phyloP scores from a whole-genome alignment of 2,888 invertebrate genomes.

The Strigamia maritima region DNA sequence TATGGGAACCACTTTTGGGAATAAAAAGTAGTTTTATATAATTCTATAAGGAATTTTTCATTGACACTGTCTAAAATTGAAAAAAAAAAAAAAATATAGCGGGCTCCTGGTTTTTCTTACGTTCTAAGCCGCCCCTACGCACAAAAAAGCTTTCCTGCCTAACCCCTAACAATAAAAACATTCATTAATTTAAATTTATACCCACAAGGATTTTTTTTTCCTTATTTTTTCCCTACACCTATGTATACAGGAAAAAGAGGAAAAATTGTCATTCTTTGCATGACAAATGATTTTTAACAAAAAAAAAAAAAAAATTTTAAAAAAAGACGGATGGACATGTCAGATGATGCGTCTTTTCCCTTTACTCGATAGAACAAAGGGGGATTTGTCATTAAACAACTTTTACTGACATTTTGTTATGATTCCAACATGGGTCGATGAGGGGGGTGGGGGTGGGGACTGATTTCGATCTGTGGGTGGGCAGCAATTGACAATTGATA shows the following conservation, averaged over 20 bases:
- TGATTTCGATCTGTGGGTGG: not conserved
- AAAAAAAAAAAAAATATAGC: too few relatives aligned
- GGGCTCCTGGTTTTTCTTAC: too few relatives aligned
- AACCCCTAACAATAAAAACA: too few relatives aligned
- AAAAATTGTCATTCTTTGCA: not conserved
- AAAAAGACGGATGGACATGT: conserved; percentile 25
- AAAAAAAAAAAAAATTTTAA: too few relatives aligned
- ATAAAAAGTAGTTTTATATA: too few relatives aligned
- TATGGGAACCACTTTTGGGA: too few relatives aligned
- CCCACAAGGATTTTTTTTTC: too few relatives aligned
- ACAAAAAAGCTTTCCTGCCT: too few relatives aligned
- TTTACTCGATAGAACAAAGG: not conserved
- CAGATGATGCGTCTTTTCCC: not conserved
- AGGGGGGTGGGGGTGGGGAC: not conserved
- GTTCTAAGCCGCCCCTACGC: too few relatives aligned
- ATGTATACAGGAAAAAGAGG: not conserved
- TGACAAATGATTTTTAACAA: conserved; percentile 9
- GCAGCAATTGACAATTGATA: not conserved
- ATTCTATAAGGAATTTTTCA: too few relatives aligned
- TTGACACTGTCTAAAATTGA: too few relatives aligned
- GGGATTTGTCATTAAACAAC: not conserved
- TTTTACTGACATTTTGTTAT: not conserved
- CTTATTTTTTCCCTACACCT: not conserved
- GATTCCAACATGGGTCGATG: not conserved
- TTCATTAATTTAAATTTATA: too few relatives aligned